A percentile compares a stretch with the other conserved stretches of the same genome.
Conservation (phyloP, 2,888 invertebrate species). For the Eubasilissa splendida region DNA sequence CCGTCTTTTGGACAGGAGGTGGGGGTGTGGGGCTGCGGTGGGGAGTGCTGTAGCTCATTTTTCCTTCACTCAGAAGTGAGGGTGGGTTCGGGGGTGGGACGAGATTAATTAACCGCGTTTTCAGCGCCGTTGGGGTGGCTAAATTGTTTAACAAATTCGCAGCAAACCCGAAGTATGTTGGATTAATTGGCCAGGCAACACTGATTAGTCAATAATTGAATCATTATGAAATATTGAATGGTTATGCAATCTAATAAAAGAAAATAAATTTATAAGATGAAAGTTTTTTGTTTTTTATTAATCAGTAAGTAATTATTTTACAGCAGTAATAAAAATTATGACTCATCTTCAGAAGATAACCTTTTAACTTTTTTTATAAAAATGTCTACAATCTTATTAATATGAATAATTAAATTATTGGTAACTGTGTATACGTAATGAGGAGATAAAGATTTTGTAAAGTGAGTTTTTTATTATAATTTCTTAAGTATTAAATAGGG, state of each 20-base stretch:
- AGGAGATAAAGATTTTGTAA: too few species aligned
- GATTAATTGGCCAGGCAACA: conserved; percentile 39
- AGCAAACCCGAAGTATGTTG: conserved; percentile 38
- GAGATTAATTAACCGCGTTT: conserved; percentile 55
- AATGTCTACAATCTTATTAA: too few species aligned
- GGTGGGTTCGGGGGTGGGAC: conserved; percentile 31
- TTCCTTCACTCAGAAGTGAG: conserved; percentile 45
- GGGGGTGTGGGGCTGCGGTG: conserved; percentile 7
- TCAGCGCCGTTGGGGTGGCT: conserved; percentile 33
- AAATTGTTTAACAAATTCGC: conserved; percentile 51
- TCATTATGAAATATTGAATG: conserved; percentile 12
- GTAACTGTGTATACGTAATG: too few species aligned
- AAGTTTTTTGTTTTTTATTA: not conserved
- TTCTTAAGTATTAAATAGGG: too few species aligned
- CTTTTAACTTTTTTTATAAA: too few species aligned
- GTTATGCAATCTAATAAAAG: too few species aligned
- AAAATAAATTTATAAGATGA: not conserved
- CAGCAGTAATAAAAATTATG: too few species aligned
- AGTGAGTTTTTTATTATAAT: too few species aligned
- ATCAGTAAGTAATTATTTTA: not conserved
- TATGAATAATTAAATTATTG: too few species aligned
- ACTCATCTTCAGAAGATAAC: too few species aligned
- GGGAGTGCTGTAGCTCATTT: conserved; percentile 43
- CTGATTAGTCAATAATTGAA: conserved; percentile 33
- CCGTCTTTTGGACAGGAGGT: conserved; percentile 52